Base-by-base conservation (phyloP, 2,888 invertebrate species). In the Scaptomyza parva region DNA sequence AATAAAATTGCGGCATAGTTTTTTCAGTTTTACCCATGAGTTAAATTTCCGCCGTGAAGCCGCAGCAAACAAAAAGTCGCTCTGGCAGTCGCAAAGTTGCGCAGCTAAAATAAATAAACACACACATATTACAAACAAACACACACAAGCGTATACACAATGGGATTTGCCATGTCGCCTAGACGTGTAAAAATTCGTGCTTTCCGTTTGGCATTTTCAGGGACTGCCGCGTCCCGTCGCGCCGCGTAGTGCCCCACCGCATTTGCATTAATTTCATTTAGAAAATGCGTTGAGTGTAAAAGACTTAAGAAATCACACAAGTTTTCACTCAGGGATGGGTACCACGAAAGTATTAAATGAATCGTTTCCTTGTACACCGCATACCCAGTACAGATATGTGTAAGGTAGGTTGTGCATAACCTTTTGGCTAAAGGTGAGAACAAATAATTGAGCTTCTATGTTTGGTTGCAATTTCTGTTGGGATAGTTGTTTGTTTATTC, bases 181-280 rank as follows among this genome's bases (percentile, higher is more conserved):
- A 65, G 65, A 50, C 50, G 75, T 35, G 64, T 48, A 62, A 67
- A 78, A 79, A 70, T 73, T 65, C 53, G 45, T 70, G 73, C 60
- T 37, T 73, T 76, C 62, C 80, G 64, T 47, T 73, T 58, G 53
- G 43, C 75, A 57, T 61, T 78, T 62, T 57, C 20, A 28, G 62
- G 11, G 26, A 39, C 26, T 48, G 55, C 52, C 40, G 52, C 62
- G 64, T 55, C 54, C 44, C 61, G 58, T 53, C 60, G 47, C 75
- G 8, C 17, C 37, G 11, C 30, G 4, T 28, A n/a, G n/a, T n/a
- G 26, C 11, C 28, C 41, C 54, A 62, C 52, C 60, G 44, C 77
- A 63, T 74, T 84, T 74, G 67, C 78, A 79, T 77, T 80, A 80
- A 84, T 74, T 79, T 77, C 52, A 76, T 74, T 80, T 70, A 70